phyloP scores from a whole-genome alignment of 2,113 vertebrate genomes.

The Serinus canaria region DNA sequence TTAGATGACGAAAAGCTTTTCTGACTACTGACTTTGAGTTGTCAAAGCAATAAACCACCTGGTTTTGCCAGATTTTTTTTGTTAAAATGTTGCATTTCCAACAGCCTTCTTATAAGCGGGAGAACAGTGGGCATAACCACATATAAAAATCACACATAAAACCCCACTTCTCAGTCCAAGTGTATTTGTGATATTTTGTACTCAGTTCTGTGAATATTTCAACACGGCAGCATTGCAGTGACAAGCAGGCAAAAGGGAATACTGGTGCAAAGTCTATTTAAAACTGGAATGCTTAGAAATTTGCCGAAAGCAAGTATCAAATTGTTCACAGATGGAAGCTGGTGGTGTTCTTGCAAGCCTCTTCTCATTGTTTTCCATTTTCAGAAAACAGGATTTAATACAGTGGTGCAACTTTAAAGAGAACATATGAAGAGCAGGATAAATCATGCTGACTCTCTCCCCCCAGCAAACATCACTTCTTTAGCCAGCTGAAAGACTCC shows the following conservation, averaged over 20 bases:
- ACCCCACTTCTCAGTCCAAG: neutral
- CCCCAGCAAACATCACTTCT: neutral
- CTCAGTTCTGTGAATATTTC: constrained; percentile 6
- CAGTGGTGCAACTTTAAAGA: constrained; percentile 15
- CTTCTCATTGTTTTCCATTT: constrained; percentile 40
- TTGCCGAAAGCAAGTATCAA: constrained; percentile 38
- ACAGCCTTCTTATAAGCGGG: neutral
- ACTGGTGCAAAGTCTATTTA: constrained; percentile 35
- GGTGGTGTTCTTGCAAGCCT: constrained; percentile 27
- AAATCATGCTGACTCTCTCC: neutral
- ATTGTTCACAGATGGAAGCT: constrained; percentile 58
- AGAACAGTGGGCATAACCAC: neutral
- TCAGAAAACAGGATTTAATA: constrained; percentile 8
- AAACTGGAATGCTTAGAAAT: constrained; percentile 35
- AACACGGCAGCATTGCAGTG: neutral
- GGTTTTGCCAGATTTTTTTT: neutral
- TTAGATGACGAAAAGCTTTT: neutral
- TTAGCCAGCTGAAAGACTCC: neutral
- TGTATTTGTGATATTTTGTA: neutral
- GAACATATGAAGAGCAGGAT: neutral
- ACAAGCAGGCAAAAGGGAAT: neutral
- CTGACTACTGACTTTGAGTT: neutral
- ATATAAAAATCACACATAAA: neutral
- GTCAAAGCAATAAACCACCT: neutral
- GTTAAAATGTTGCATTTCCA: neutral